Evolutionary conservation across 2,888 invertebrate genomes (phyloP), one percentile per base, ranked within the genome.

Genomic region (Schrankia costaestrigalis): DNA sequence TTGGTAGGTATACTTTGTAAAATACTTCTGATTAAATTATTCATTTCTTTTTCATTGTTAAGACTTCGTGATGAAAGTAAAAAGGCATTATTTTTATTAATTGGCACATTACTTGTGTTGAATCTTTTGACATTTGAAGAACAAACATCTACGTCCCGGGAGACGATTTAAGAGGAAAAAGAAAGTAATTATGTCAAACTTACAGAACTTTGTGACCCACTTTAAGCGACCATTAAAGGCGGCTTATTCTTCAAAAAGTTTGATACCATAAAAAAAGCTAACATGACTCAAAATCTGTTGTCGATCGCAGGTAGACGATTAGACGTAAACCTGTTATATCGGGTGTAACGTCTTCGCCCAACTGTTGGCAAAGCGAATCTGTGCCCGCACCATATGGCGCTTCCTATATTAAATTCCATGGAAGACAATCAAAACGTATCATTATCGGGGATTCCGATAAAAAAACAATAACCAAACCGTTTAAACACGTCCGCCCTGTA

Each of bases 401-500:
- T 40, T 63, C 59, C 63, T 68, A 65, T 64, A 64, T 66, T 67
- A 66, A 63, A 61, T 46, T 61, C 65, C 70, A 66, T 65, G 65
- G 66, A 66, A 78, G 71, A 78, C 75, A 82, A 85, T 83, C 82
- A 75, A 63, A 84, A 78, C 76, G 77, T 84, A 86, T 85, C 76
- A 85, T 85, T 85, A 85, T 67, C 65, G 65, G 76, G 72, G 76
- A 78, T 80, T 73, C 64, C 56, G 50, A 76, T 67, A 77, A 77
- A 83, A 85, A 25, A 84, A 78, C 62, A 59, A 70, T 63, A 72
- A 78, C 76, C 66, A 72, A 56, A 58, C 65, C 78, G 71, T 81
- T 81, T 78, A 81, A 82, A 76, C 78, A 78, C 74, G 83, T 84
- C 83, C 81, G 83, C 79, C 78, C 75, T 63, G 59, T 62, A 65